Evolutionary conservation across 2,888 invertebrate species (phyloP).

Genomic region (Leuctra nigra): DNA sequence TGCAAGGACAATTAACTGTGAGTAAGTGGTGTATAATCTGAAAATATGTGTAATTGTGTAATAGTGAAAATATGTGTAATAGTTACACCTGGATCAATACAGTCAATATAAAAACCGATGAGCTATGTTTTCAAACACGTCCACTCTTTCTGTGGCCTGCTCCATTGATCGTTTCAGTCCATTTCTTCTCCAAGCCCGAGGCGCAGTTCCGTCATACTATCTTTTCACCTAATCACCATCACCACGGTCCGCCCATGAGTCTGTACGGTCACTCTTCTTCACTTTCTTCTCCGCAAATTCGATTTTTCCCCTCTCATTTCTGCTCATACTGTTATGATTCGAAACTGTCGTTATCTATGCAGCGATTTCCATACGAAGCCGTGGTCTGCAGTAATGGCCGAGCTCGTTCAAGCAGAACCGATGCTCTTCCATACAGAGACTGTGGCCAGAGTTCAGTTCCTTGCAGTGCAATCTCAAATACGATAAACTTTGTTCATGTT

Average conservation of each 20-base stretch:
- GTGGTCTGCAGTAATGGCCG: background rate
- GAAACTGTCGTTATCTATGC: slow-evolving; percentile 5
- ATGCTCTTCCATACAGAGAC: too few relatives aligned
- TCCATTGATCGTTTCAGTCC: slow-evolving; percentile 15
- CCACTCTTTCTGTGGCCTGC: too few relatives aligned
- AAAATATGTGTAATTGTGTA: too few relatives aligned
- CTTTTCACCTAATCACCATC: slow-evolving; percentile 10
- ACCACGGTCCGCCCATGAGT: slow-evolving; percentile 8
- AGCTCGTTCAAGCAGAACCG: background rate
- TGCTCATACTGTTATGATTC: slow-evolving; percentile 1
- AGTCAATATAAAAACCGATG: too few relatives aligned
- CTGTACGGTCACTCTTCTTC: background rate
- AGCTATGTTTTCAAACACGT: too few relatives aligned
- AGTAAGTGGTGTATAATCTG: too few relatives aligned
- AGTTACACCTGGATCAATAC: too few relatives aligned
- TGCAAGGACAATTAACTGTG: too few relatives aligned
- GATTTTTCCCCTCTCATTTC: background rate
- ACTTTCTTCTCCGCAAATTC: background rate
- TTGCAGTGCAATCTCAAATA: slow-evolving; percentile 6
- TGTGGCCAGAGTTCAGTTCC: too few relatives aligned
- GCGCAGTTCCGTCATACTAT: slow-evolving; percentile 5
- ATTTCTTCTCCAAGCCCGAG: slow-evolving; percentile 11
- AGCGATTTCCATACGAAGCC: background rate
- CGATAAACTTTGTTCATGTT: background rate
- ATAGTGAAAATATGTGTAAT: too few relatives aligned